phyloP scores from a whole-genome alignment of 2,113 vertebrate species.

The Malurus cyaneus region DNA sequence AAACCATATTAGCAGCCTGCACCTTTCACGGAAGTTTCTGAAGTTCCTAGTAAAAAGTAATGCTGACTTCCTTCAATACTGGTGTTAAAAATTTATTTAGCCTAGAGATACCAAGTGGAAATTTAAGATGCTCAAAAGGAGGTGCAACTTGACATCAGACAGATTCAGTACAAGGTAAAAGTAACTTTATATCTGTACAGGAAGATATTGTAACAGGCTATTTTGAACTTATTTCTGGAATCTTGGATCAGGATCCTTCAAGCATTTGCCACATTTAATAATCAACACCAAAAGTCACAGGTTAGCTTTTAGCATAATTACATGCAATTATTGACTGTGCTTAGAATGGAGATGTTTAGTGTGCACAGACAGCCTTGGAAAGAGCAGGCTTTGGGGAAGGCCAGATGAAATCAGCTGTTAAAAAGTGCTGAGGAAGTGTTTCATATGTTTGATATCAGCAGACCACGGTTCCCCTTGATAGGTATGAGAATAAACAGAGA shows the following conservation, averaged over 20 bases:
- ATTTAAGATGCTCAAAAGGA: not conserved
- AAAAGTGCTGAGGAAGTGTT: not conserved
- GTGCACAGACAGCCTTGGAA: not conserved
- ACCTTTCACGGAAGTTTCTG: not conserved
- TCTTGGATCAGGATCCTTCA: not conserved
- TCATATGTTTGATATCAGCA: not conserved
- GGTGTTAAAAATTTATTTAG: constrained; percentile 9
- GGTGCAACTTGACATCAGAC: not conserved
- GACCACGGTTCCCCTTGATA: not conserved
- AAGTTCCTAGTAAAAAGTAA: not conserved
- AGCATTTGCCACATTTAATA: not conserved
- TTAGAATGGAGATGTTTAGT: not conserved
- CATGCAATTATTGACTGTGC: not conserved
- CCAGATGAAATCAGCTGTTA: not conserved
- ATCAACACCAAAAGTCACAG: not conserved
- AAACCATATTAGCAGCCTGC: not conserved
- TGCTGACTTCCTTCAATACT: not conserved
- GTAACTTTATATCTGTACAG: not conserved
- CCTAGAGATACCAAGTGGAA: not conserved
- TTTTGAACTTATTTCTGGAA: not conserved
- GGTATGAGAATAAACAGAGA: not conserved
- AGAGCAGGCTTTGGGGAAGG: not conserved
- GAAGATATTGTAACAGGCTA: not conserved
- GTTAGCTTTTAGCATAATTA: not conserved
- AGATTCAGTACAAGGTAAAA: not conserved